Evolutionary conservation across 2,888 invertebrate species (phyloP), one percentile per base, ranked within the genome.

Genomic region (Hydrotaea cyrtoneurina): DNA sequence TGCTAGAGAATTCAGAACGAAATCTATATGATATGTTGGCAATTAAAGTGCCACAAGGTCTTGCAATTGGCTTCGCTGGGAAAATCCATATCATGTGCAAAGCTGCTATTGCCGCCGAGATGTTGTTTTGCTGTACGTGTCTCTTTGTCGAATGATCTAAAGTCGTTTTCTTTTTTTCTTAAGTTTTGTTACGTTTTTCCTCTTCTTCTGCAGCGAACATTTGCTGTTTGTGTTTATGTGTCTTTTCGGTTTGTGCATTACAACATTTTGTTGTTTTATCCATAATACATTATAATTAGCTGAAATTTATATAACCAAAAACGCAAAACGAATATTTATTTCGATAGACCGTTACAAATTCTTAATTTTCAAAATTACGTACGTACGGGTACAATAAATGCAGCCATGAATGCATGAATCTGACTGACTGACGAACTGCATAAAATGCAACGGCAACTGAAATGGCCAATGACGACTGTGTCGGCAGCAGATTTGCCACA

Each of bases 211-310:
- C 31, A 31, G 31, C 7, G 3, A 2, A 7, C 7, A 31, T 31
- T 4, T 7, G 8, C 19, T 55, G 66, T 66, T 66, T 43, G 11
- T 10, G 43, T 15, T 69, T 21, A 15, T 23, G 23, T 59, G 26
- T 13, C 21, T 21, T 43, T 23, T 46, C 36, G 31, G n/a, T 39
- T 3, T 62, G 2, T n/a, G n/a, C 31, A 21, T 55, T 64, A 55
- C 77, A 78, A 75, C 46, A 55, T 17, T 50, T 79, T 66, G 71
- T 62, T 55, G 80, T 80, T 73, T 72, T 80, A 80, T 74, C 85
- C 82, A 85, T 86, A 86, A 86, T 86, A 83, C 82, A 76, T 86
- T 86, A 80, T 87, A 87, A 87, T 86, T 86, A 87, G 83, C 82
- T 81, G 78, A 82, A 86, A 86, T 87, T 87, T 87, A 87, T 87